Evolutionary conservation across 2,888 invertebrate species (phyloP), one percentile per base, ranked within the genome.

Genomic region (Prenolepis imparis): DNA sequence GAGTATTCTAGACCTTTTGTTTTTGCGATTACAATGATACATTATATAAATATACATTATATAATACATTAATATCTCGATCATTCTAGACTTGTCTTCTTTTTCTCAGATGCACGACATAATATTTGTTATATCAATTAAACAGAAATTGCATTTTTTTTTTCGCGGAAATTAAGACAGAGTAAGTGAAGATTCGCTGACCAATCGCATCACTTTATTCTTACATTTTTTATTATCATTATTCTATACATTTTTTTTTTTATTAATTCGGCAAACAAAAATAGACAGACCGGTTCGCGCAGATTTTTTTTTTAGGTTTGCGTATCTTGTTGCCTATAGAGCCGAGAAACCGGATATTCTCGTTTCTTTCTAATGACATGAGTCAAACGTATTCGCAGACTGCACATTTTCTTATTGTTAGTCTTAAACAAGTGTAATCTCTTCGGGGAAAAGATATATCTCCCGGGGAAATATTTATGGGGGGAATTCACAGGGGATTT

Each of bases 301-400:
- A 28, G 41, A 63, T 64, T 67, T 57, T 24, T 32, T 24, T 4
- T 77, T 82, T 82, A 64, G 36, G 11, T 32, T 52, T 36, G 44
- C 67, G 0, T 55, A 57, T 36, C 28, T 18, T 63, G 64, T 11
- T 68, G 11, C 21, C 52, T 36, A 21, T 18, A 11, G n/a, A 24
- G n/a, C 39, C 15, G 48, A 52, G 52, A 63, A 86, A 87, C 77
- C 68, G 85, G 83, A 83, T 83, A 86, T 85, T 55, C 83, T 44
- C 28, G 78, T 85, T 68, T 63, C 55, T 61, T 73, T 24, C 36
- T 66, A 18, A 44, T 21, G 0, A 24, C 32, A 57, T 4, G 5
- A 9, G 15, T 28, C 55, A 63, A 24, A 66, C 4, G 18, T n/a
- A 24, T 28, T 6, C 6, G 11, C 2, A 61, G 48, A 52, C 3